Conservation (phyloP, 2,888 invertebrate genomes). For the Erebia palarica region DNA sequence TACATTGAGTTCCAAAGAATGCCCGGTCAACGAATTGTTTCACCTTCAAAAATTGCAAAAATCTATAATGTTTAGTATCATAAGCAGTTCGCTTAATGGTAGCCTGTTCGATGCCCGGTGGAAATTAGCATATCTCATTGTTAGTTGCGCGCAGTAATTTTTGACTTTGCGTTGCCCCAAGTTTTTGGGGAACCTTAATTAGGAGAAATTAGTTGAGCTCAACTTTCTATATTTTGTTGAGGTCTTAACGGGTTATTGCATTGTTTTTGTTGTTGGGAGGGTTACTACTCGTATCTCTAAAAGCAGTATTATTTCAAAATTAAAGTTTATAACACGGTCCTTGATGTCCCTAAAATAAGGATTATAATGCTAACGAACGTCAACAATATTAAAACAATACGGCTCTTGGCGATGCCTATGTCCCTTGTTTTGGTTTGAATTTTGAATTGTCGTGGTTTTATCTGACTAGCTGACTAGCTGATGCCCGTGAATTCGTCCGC, state of each 20-base stretch:
- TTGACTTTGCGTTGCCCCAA: conserved; percentile 49
- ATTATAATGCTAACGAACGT: too few species aligned
- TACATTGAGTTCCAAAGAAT: not conserved
- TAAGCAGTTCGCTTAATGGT: conserved; percentile 64
- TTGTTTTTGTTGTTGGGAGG: not conserved
- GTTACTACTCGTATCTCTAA: too few species aligned
- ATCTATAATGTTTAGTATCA: conserved; percentile 62
- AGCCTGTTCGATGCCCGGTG: conserved; percentile 55
- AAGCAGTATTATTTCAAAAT: too few species aligned
- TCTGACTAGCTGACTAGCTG: too few species aligned
- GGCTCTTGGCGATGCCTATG: too few species aligned
- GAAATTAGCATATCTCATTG: conserved; percentile 78
- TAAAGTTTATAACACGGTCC: too few species aligned
- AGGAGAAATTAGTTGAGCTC: conserved; percentile 59
- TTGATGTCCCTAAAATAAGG: too few species aligned
- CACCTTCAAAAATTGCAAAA: conserved; percentile 51
- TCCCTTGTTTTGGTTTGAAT: too few species aligned
- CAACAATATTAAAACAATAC: too few species aligned
- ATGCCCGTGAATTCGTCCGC: too few species aligned
- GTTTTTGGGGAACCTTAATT: conserved; percentile 45
- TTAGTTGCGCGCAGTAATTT: conserved; percentile 68
- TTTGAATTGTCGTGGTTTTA: too few species aligned
- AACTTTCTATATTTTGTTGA: conserved; percentile 57
- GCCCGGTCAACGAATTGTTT: conserved; percentile 21
- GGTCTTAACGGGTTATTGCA: conserved; percentile 13